Base-by-base conservation (phyloP, 2,113 vertebrate genomes). In the Corapipo altera region DNA sequence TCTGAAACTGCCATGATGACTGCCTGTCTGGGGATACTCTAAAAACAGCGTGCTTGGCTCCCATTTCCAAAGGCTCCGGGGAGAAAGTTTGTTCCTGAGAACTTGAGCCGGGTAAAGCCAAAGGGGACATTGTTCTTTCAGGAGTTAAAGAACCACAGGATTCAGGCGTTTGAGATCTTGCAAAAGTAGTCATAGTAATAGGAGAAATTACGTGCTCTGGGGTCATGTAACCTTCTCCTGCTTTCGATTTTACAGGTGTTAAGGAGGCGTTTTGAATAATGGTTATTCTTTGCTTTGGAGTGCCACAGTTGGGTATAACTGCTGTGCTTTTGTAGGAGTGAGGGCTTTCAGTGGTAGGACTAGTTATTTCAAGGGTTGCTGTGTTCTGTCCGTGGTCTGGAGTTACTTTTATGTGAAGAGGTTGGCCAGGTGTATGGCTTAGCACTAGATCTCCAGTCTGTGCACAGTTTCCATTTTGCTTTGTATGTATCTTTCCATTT, bases 351-450 rank as follows among this genome's bases (percentile, higher is more conserved):
- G 98, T 82, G 43, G 98, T 98, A 3, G 99, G 99, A 96, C 98
- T 99, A 88, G 99, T 99, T 95, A 99, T 99, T 98, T 99, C 99
- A 46, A 99, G 98, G 62, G 98, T 99, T 46, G 99, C 99, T 30
- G 98, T 99, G 93, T 99, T 99, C 92, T 99, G 99, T 71, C 98
- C 98, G 5, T 99, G 99, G 80, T 99, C 99, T 69, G 99, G 99
- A 78, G 99, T 99, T 67, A 99, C 99, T 96, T 99, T 99, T 92
- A 99, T 99, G 76, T 99, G 99, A 95, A 99, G 98, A 30, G 99
- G 99, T 85, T 99, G 99, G 12, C 99, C 99, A 12, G 99, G 99
- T n/a, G 98, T 99, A 80, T 99, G 99, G 71, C 98, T 99, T 91
- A 99, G 95, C 66, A 99, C 98, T 32, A 99, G 95, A 41, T 99